Conservation (phyloP, 1,140 invertebrate genomes). For the Myzus persicae region DNA sequence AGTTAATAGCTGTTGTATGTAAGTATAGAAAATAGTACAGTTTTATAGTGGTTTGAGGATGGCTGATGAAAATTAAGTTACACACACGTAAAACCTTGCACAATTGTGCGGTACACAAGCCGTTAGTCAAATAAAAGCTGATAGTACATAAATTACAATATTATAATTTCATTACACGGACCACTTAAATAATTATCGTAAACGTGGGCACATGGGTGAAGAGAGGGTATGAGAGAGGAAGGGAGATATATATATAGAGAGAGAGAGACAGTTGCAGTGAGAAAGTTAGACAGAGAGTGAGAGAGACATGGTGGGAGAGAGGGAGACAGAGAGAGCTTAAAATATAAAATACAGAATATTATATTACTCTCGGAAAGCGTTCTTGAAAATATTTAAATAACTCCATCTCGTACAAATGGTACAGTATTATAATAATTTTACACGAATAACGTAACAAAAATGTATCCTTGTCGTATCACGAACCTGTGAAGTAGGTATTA, state of each 20-base stretch:
- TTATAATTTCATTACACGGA: not conserved
- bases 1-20: not conserved
- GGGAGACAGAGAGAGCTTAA: not conserved
- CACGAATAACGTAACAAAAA: not conserved
- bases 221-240: not conserved
- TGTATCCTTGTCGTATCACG: not conserved
- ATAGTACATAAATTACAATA: slow-evolving; percentile 23
- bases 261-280: not conserved
- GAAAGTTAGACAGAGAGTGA: not conserved
- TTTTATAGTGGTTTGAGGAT: not conserved
- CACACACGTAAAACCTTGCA: not conserved
- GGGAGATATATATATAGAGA: too few relatives aligned
- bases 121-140: slow-evolving; percentile 24
- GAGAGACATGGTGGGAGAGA: not conserved
- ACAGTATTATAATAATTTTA: not conserved
- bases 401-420: not conserved
- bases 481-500: not conserved
- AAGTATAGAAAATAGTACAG: not conserved
- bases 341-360: not conserved
- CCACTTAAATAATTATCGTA: slow-evolving; percentile 15
- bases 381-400: not conserved
- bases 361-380: not conserved
- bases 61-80: not conserved
- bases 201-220: not conserved
- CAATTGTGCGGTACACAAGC: not conserved